Percentiles rank a stretch among this genome's conserved stretches.
Evolutionary conservation across 1,140 invertebrate species (phyloP).

Genomic region (Coenobita brevimanus): DNA sequence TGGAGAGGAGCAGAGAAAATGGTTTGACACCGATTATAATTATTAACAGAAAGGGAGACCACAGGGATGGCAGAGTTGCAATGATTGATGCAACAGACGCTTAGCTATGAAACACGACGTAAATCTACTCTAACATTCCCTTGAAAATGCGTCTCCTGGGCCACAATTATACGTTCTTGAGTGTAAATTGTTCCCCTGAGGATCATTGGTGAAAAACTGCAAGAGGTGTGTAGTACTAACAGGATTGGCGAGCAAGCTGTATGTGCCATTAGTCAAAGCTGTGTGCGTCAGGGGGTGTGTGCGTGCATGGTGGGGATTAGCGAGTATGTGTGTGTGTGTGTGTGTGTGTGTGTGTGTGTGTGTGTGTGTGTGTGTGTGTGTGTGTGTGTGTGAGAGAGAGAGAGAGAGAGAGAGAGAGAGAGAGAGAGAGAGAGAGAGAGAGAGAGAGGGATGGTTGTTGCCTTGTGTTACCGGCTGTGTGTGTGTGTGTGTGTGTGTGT

Average conservation of each 20-base stretch:
- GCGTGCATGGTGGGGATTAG: neutral
- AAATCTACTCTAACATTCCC: no score
- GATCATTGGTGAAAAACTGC: no score
- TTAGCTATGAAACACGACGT: no score
- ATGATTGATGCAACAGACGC: no score
- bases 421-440: neutral
- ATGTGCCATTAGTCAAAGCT: neutral
- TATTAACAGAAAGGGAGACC: no score
- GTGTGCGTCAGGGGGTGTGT: neutral
- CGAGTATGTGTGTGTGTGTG: constrained; percentile 8
- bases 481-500: neutral
- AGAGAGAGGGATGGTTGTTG: neutral
- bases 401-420: neutral
- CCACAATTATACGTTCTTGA: no score
- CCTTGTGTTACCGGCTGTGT: neutral
- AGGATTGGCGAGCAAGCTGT: neutral
- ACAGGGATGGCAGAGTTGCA: no score
- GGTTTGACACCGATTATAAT: no score
- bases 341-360: neutral
- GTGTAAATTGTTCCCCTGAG: no score
- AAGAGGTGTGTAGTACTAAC: no score
- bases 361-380: constrained; percentile 20
- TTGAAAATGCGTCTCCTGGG: no score
- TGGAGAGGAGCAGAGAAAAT: no score
- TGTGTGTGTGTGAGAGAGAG: constrained; percentile 2